Evolutionary conservation across 2,888 invertebrate species (phyloP).

Genomic region (Andrena camellia): DNA sequence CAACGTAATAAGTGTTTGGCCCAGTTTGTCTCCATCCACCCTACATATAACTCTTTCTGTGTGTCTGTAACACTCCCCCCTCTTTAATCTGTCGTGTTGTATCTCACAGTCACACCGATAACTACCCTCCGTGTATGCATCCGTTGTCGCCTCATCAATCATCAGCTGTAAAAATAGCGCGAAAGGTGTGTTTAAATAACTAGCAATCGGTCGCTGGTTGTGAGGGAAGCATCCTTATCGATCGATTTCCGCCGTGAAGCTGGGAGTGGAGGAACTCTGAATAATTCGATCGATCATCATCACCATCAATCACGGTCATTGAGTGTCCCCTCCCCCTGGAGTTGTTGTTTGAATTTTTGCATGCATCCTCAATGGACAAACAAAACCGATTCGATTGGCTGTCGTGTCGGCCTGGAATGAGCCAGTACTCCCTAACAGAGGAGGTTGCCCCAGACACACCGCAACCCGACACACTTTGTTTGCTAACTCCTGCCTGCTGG

Average conservation of each 20-base stretch:
- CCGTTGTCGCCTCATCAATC: constrained; percentile 17
- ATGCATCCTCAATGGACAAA: constrained; percentile 64
- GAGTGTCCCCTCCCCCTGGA: constrained; percentile 42
- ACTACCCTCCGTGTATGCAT: constrained; percentile 20
- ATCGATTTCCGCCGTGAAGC: background rate
- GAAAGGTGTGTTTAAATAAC: constrained; percentile 2
- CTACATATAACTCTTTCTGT: constrained; percentile 23
- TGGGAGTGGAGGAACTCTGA: background rate
- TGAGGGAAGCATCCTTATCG: background rate
- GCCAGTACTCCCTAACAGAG: constrained; percentile 50
- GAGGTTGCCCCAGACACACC: constrained; percentile 47
- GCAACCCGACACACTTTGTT: constrained; percentile 56
- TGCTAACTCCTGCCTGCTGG: constrained; percentile 79
- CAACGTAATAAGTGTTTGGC: constrained; percentile 65
- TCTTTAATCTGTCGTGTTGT: constrained; percentile 9
- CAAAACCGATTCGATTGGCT: constrained; percentile 52
- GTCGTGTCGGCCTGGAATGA: constrained; percentile 69
- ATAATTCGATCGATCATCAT: constrained; percentile 28
- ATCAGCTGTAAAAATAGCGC: background rate
- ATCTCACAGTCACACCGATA: background rate
- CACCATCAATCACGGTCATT: constrained; percentile 37
- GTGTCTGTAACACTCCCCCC: constrained; percentile 13
- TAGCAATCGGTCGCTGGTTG: background rate
- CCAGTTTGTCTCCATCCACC: constrained; percentile 35
- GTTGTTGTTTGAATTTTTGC: constrained; percentile 71